Evolutionary conservation across 2,113 vertebrate genomes (phyloP).

Genomic region (Ictidomys tridecemlineatus): DNA sequence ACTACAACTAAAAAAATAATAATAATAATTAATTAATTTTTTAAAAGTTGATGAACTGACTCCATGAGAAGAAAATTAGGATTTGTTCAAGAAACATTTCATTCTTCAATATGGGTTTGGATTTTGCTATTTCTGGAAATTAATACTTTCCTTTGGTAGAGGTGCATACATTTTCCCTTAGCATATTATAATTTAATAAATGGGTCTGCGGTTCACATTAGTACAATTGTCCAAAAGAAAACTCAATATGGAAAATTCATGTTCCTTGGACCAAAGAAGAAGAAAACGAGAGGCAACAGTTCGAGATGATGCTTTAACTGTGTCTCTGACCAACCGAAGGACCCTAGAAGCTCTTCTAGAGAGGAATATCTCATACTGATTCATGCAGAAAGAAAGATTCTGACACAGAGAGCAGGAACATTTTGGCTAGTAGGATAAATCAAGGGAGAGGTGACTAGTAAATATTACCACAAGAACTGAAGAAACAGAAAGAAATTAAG

Average conservation of each 20-base stretch:
- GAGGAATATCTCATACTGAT: not conserved
- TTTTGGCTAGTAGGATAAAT: not conserved
- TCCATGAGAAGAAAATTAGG: not conserved
- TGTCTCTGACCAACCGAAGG: not conserved
- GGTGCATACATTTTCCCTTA: not conserved
- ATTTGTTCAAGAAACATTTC: constrained; percentile 12
- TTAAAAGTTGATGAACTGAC: not conserved
- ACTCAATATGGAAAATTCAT: not conserved
- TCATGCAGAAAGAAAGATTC: not conserved
- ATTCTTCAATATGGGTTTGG: not conserved
- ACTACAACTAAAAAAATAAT: too few relatives aligned
- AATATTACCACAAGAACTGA: not conserved
- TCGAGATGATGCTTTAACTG: not conserved
- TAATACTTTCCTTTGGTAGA: not conserved
- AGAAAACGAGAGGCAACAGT: not conserved
- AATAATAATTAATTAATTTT: too few relatives aligned
- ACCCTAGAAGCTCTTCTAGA: not conserved
- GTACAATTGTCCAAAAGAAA: not conserved
- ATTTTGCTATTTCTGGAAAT: not conserved
- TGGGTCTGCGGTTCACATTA: not conserved
- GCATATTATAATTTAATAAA: not conserved
- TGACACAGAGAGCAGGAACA: not conserved
- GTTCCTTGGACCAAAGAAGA: not conserved
- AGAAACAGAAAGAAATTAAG: not conserved
- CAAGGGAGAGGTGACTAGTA: not conserved